These are phyloP conservation scores for Gymnothorax reevesii DNA, from an alignment of 2,797 vertebrate species.

Conservation along the genomic window DNA sequence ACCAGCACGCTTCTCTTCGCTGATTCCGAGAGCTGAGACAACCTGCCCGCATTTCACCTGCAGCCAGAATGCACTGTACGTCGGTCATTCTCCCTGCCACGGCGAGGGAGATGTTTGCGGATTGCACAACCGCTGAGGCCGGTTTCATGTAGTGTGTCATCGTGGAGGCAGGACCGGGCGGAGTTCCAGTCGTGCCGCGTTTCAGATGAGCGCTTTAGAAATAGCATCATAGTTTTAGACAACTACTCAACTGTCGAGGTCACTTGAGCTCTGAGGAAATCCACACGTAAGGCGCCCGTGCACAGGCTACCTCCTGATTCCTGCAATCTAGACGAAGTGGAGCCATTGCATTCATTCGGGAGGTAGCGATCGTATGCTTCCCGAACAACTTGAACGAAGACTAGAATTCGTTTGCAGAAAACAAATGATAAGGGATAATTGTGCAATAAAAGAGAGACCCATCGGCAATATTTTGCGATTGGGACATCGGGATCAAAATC, in stretches of 20 bases:
- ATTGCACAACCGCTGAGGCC: conserved; percentile 70
- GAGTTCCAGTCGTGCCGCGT: conserved; percentile 60
- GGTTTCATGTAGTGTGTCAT: conserved; percentile 61
- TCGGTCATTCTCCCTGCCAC: not conserved
- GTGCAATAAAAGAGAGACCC: not conserved
- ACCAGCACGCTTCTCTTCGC: not conserved
- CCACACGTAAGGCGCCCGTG: conserved; percentile 36
- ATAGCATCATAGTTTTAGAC: conserved; percentile 61
- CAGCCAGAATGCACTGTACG: not conserved
- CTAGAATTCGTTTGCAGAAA: not conserved
- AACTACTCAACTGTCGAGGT: conserved; percentile 47
- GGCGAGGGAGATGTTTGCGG: conserved; percentile 60
- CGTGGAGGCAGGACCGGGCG: conserved; percentile 72
- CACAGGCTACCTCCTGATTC: not conserved
- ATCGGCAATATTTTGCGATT: conserved; percentile 15
- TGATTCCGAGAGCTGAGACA: not conserved
- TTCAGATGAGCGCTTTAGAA: conserved; percentile 57
- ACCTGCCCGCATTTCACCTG: conserved; percentile 13
- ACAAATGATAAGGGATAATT: not conserved
- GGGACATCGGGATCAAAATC: not conserved
- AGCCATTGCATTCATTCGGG: not conserved
- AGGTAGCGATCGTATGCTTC: not conserved
- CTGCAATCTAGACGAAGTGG: not conserved
- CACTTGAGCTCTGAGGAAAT: conserved; percentile 47
- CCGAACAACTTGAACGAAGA: conserved; percentile 21